phyloP scores from a whole-genome alignment of 2,113 vertebrate species.

The Sinocyclocheilus grahami region DNA sequence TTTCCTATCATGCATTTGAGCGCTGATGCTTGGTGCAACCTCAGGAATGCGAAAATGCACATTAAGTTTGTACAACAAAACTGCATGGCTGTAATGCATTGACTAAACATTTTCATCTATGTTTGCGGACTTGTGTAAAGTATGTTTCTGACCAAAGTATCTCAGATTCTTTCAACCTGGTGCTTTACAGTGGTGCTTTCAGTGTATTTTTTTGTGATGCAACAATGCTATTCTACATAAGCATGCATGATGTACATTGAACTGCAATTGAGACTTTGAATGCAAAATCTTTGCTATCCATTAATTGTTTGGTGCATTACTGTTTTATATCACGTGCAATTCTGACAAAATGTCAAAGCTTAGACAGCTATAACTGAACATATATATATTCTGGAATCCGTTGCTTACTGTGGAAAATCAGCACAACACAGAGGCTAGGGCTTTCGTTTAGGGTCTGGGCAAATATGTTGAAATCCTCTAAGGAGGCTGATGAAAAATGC shows the following conservation, averaged over 20 bases:
- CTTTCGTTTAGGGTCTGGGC: constrained; percentile 46
- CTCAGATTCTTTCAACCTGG: not conserved
- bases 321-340: not conserved
- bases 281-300: not conserved
- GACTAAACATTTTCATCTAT: not conserved
- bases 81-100: not conserved
- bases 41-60: not conserved
- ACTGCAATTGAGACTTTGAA: not conserved
- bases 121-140: not conserved
- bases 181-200: not conserved
- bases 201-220: too few species aligned
- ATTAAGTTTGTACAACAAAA: not conserved
- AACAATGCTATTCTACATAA: not conserved
- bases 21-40: not conserved
- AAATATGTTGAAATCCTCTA: constrained; percentile 76
- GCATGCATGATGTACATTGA: not conserved
- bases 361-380: not conserved
- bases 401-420: constrained; percentile 43
- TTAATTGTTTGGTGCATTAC: not conserved
- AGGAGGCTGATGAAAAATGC: constrained; percentile 82
- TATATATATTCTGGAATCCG: not conserved
- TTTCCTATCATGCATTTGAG: not conserved
- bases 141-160: not conserved
- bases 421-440: constrained; percentile 39
- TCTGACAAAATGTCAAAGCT: not conserved